A percentile compares a stretch with the other conserved stretches of the same genome.
These are phyloP conservation scores for Dryas iulia DNA, from an alignment of 1,140 invertebrate species.

Conservation along the genomic window DNA sequence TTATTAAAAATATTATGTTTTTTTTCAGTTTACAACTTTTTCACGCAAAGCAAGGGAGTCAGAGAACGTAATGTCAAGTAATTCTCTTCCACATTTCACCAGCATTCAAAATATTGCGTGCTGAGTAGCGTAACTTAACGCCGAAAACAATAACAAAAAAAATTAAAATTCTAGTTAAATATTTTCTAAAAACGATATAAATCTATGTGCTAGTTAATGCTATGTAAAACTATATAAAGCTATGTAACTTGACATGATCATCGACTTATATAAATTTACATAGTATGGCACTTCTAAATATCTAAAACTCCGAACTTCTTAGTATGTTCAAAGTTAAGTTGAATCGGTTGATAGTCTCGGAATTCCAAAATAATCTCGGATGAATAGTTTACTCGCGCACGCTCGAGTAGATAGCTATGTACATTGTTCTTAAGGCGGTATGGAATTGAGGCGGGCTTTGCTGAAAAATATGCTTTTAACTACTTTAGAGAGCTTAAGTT, in stretches of 20 bases:
- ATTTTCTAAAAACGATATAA: too few species aligned
- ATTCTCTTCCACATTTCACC: not conserved
- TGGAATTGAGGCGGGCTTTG: not conserved
- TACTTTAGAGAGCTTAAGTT: not conserved
- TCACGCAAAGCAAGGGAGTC: too few species aligned
- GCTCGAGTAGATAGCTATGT: not conserved
- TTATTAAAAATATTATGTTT: too few species aligned
- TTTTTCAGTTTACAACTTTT: too few species aligned
- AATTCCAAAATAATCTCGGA: not conserved
- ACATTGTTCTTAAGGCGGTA: not conserved
- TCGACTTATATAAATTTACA: not conserved
- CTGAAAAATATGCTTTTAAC: not conserved
- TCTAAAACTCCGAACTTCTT: not conserved
- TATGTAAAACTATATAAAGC: too few species aligned
- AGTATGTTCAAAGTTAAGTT: not conserved
- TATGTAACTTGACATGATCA: too few species aligned
- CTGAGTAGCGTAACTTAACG: not conserved
- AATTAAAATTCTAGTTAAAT: too few species aligned
- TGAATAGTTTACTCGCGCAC: not conserved
- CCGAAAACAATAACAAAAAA: not conserved
- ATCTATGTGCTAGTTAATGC: too few species aligned
- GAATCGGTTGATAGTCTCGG: not conserved
- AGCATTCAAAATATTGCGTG: not conserved
- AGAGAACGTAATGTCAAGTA: too few species aligned
- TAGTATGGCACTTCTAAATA: not conserved